These are phyloP conservation scores for Zootoca vivipara DNA, from an alignment of 2,113 vertebrate genomes.

Conservation along the genomic window DNA sequence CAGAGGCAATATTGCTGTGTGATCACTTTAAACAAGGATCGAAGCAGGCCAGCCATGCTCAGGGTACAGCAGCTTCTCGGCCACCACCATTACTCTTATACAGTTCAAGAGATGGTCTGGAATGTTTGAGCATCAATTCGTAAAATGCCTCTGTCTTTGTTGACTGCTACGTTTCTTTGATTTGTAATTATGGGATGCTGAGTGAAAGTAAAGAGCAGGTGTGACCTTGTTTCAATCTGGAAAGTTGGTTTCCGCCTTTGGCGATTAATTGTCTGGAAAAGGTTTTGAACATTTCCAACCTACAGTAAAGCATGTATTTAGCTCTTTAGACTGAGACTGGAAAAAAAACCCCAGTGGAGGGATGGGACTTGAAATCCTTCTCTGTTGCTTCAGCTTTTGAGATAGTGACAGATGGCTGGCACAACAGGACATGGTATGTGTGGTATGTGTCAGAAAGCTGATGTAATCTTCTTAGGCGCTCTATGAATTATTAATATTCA, in stretches of 20 bases:
- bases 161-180: not conserved
- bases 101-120: not conserved
- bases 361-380: not conserved
- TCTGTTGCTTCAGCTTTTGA: not conserved
- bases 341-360: rapidly evolving
- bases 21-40: not conserved
- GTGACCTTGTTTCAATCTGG: conserved; percentile 5
- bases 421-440: not conserved
- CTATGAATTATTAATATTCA: conserved; percentile 34
- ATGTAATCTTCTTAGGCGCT: not conserved
- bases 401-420: conserved; percentile 21
- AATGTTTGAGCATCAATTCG: not conserved
- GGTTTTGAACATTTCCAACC: not conserved
- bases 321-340: not conserved
- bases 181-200: not conserved
- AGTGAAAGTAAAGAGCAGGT: not conserved
- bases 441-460: not conserved
- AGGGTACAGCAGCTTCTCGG: not conserved
- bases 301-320: not conserved
- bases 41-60: not conserved
- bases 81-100: not conserved
- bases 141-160: not conserved
- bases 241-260: not conserved
- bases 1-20: not conserved
- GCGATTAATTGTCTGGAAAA: not conserved